Percentiles rank a stretch among this genome's conserved stretches.
Conservation (phyloP, 2,113 vertebrate genomes). For the Alouatta palliata region DNA sequence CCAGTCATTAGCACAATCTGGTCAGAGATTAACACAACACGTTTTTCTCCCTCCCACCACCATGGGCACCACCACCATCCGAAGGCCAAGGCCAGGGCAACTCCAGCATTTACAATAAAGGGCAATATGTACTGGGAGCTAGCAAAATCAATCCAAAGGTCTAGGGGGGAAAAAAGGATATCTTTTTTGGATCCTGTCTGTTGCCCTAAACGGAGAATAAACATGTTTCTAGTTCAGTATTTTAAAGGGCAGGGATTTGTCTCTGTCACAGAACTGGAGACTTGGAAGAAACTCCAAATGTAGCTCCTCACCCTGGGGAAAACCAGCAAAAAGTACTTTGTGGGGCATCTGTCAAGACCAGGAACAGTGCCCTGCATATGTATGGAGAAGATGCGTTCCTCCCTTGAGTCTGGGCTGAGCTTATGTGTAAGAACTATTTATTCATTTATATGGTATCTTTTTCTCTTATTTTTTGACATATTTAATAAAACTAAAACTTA, state of each 20-base stretch:
- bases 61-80: neutral
- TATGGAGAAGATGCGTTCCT: neutral
- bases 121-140: neutral
- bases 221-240: neutral
- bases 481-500: constrained; percentile 18
- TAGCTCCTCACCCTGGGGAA: neutral
- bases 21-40: neutral
- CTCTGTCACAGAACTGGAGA: constrained; percentile 1
- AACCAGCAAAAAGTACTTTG: neutral
- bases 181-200: neutral
- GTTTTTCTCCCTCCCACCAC: neutral
- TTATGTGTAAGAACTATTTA: neutral
- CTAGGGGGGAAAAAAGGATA: neutral
- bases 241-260: neutral
- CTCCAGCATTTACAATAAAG: neutral
- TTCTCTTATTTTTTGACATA: neutral
- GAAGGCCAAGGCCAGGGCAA: neutral
- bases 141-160: neutral
- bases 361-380: neutral
- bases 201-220: constrained; percentile 1
- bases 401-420: neutral
- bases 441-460: neutral
- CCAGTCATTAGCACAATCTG: neutral
- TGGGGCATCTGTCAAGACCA: neutral
- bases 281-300: neutral